Conservation (phyloP, 2,113 vertebrate genomes). For the Lamprologus callipterus region DNA sequence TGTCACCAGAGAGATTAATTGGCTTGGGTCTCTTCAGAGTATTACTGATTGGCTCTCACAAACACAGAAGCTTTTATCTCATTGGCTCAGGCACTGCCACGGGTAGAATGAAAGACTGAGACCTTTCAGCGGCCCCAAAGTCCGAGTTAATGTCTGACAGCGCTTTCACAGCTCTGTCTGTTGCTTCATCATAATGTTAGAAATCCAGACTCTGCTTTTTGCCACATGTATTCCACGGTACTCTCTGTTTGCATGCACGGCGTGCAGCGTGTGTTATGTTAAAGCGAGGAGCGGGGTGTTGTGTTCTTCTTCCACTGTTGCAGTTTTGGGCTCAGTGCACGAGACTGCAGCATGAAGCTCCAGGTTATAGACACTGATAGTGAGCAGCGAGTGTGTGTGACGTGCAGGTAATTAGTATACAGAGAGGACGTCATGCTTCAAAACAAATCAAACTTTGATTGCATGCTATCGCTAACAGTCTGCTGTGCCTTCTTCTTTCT, state of each 20-base stretch:
- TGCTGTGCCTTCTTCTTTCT: neutral
- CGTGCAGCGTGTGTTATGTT: neutral
- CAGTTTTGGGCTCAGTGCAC: neutral
- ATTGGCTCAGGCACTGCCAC: slow-evolving; percentile 53
- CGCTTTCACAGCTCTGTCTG: neutral
- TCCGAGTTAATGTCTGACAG: slow-evolving; percentile 35
- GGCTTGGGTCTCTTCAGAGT: slow-evolving; percentile 40
- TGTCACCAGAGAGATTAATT: slow-evolving; percentile 66
- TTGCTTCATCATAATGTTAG: neutral
- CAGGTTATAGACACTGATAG: neutral
- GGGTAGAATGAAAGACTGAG: slow-evolving; percentile 31
- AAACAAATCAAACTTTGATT: neutral
- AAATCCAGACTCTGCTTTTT: neutral
- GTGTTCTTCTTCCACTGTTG: neutral
- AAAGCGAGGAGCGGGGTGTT: neutral
- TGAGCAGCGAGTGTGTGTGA: neutral
- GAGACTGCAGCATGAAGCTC: neutral
- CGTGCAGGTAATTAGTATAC: neutral
- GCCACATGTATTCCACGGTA: neutral
- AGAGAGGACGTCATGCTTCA: neutral
- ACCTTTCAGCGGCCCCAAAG: slow-evolving; percentile 24
- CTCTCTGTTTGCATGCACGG: neutral
- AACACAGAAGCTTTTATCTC: slow-evolving; percentile 57
- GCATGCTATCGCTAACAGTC: neutral
- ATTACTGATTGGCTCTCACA: slow-evolving; percentile 52